These are phyloP conservation scores for Odontamblyopus lacepedii DNA, from an alignment of 2,797 vertebrate genomes.

Conservation along the genomic window DNA sequence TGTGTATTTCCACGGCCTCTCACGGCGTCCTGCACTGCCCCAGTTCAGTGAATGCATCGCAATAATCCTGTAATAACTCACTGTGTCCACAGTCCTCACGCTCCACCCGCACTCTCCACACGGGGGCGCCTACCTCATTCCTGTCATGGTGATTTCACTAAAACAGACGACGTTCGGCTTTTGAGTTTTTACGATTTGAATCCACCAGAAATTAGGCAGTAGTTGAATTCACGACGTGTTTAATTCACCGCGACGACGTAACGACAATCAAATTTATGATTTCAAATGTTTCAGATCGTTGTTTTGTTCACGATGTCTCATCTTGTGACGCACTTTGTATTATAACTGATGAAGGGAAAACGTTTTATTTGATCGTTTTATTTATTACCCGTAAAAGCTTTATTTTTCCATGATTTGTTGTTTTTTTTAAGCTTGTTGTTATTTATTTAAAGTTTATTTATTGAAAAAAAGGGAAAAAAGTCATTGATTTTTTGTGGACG, in stretches of 20 bases:
- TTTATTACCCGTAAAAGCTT: slow-evolving; percentile 25
- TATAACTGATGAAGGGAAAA: slow-evolving; percentile 66
- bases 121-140: slow-evolving; percentile 8
- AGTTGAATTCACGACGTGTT: slow-evolving; percentile 61
- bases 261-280: slow-evolving; percentile 85
- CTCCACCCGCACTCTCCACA: slow-evolving; percentile 30
- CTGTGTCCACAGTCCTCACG: slow-evolving; percentile 14
- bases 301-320: slow-evolving; percentile 36
- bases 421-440: slow-evolving; percentile 32
- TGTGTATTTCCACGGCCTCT: neutral
- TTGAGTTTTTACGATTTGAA: slow-evolving; percentile 33
- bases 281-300: slow-evolving; percentile 40
- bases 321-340: slow-evolving; percentile 82
- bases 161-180: slow-evolving; percentile 30
- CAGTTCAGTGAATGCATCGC: slow-evolving; percentile 72
- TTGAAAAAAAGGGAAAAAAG: slow-evolving; percentile 62
- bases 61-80: slow-evolving; percentile 68
- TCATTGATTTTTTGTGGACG: slow-evolving; percentile 79
- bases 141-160: slow-evolving; percentile 19
- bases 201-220: slow-evolving; percentile 65
- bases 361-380: neutral
- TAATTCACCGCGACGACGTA: slow-evolving; percentile 83
- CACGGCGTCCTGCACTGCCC: slow-evolving; percentile 3
- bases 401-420: slow-evolving; percentile 39
- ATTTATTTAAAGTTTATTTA: slow-evolving; percentile 70